Evolutionary conservation across 2,113 vertebrate genomes (phyloP).

Genomic region (Ondatra zibethicus): DNA sequence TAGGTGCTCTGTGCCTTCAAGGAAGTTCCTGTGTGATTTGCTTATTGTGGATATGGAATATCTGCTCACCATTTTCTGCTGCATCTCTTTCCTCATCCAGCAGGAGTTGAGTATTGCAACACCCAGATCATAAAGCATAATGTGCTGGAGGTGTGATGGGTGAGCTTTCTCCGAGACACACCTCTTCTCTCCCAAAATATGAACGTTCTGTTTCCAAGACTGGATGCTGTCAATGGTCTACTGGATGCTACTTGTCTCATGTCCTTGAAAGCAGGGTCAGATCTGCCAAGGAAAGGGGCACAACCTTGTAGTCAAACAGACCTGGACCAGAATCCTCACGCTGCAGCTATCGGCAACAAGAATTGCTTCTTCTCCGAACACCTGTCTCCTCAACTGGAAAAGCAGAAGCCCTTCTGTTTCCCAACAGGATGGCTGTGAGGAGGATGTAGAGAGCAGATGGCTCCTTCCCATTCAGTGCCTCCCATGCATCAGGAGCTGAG

Average conservation of each 20-base stretch:
- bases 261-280: neutral
- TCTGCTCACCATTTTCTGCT: neutral
- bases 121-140: neutral
- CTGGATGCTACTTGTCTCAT: neutral
- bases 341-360: neutral
- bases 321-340: neutral
- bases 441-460: neutral
- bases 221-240: neutral
- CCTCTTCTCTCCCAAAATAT: neutral
- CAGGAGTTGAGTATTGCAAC: neutral
- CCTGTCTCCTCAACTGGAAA: neutral
- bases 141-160: too few relatives aligned
- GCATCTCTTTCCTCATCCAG: neutral
- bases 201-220: neutral
- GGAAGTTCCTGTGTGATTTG: neutral
- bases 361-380: neutral
- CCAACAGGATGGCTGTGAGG: neutral
- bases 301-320: neutral
- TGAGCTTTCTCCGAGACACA: neutral
- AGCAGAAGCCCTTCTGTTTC: neutral
- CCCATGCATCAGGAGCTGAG: neutral
- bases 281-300: neutral
- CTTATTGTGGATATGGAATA: neutral
- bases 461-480: neutral
- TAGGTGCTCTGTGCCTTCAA: neutral